Percentiles rank a stretch among this genome's conserved stretches.
Evolutionary conservation across 1,140 invertebrate species (phyloP).

Genomic region (Theocolax elegans): DNA sequence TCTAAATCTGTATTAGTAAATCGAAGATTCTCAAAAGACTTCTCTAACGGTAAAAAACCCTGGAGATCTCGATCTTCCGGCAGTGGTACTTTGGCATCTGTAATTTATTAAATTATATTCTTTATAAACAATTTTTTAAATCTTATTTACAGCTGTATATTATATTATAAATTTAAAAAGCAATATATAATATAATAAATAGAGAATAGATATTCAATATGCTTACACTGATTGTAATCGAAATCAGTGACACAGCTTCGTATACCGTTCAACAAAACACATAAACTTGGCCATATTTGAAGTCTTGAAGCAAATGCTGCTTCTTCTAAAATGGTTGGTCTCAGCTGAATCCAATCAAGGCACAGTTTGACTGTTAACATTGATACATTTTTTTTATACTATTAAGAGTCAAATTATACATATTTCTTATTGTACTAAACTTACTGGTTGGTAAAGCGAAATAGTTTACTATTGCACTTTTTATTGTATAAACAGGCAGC

Average conservation of each 20-base stretch:
- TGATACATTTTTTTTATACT: constrained; percentile 11
- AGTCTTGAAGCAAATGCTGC: constrained; percentile 73
- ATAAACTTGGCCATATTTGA: constrained; percentile 84
- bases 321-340: constrained; percentile 70
- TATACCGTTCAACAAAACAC: constrained; percentile 78
- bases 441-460: constrained; percentile 78
- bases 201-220: constrained; percentile 13
- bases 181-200: no score
- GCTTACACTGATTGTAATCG: constrained; percentile 65
- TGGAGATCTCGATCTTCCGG: constrained; percentile 84
- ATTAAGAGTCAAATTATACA: background rate
- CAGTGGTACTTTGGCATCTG: constrained; percentile 76
- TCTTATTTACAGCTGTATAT: constrained; percentile 27
- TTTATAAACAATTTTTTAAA: no score
- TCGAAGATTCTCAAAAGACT: constrained; percentile 66
- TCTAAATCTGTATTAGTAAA: constrained; percentile 65
- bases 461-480: constrained; percentile 74
- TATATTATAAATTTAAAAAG: no score
- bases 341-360: constrained; percentile 76
- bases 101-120: no score
- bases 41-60: constrained; percentile 81
- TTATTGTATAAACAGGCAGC: constrained; percentile 76
- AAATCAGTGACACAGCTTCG: constrained; percentile 67
- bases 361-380: constrained; percentile 77
- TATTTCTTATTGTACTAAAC: no score